Evolutionary conservation across 2,113 vertebrate genomes (phyloP).

Genomic region (Phrynocephalus versicolor): DNA sequence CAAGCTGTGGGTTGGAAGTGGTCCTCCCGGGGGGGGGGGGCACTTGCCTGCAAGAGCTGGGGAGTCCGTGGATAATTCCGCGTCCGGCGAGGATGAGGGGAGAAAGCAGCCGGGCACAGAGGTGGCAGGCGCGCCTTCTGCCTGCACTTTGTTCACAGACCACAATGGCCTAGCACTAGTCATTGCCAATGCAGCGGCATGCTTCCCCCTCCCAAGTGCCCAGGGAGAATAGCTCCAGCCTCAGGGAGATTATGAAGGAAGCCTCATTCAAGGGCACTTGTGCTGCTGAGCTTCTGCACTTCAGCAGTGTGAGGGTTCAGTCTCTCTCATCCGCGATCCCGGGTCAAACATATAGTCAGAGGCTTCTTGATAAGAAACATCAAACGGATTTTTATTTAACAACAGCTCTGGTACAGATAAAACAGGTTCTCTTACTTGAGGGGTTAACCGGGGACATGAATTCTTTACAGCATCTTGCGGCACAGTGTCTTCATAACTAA

Average conservation of each 20-base stretch:
- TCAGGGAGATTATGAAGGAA: background rate
- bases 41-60: slow-evolving; percentile 11
- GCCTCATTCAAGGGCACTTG: slow-evolving; percentile 24
- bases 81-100: slow-evolving; percentile 13
- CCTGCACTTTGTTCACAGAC: slow-evolving; percentile 36
- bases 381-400: too few species aligned
- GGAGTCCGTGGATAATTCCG: background rate
- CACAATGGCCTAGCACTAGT: slow-evolving; percentile 17
- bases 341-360: too few species aligned
- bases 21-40: background rate
- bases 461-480: too few species aligned
- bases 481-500: too few species aligned
- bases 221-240: background rate
- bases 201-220: slow-evolving; percentile 2
- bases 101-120: background rate
- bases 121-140: slow-evolving; percentile 6
- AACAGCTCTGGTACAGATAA: too few species aligned
- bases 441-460: too few species aligned
- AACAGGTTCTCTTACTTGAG: too few species aligned
- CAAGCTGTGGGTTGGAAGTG: background rate
- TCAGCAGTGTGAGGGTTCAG: too few species aligned
- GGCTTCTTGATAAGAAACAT: too few species aligned
- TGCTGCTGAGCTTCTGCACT: too few species aligned
- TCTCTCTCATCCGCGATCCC: too few species aligned
- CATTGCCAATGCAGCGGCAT: slow-evolving; percentile 36